phyloP scores from a whole-genome alignment of 2,888 invertebrate genomes.

The Uloborus plumipes region DNA sequence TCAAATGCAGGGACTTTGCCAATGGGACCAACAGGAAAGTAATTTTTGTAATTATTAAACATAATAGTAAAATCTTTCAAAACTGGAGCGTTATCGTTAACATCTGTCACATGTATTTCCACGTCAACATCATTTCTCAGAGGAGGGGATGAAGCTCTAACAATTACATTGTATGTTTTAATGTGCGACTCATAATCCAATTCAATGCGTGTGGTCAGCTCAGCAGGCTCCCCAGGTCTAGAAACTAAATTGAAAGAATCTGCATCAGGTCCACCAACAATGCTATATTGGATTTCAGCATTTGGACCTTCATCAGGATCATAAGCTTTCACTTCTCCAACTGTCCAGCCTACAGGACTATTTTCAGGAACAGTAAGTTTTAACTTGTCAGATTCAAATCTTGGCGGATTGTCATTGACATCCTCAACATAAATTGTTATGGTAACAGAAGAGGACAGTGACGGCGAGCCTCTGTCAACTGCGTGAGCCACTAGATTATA shows the following conservation, averaged over 20 bases:
- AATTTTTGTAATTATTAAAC: constrained; percentile 94
- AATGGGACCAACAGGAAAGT: constrained; percentile 92
- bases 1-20: constrained; percentile 93
- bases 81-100: constrained; percentile 89
- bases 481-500: constrained; percentile 90
- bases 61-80: constrained; percentile 93
- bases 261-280: constrained; percentile 89
- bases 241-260: constrained; percentile 86
- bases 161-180: constrained; percentile 88
- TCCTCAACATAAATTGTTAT: constrained; percentile 78
- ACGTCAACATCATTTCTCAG: constrained; percentile 89
- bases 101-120: constrained; percentile 89
- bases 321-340: constrained; percentile 89
- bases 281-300: constrained; percentile 92
- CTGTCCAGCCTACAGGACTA: constrained; percentile 94
- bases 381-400: constrained; percentile 87
- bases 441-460: constrained; percentile 71
- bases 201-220: constrained; percentile 89
- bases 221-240: constrained; percentile 79
- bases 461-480: constrained; percentile 88
- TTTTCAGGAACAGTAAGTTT: constrained; percentile 93
- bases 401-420: constrained; percentile 67
- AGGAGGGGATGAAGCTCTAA: constrained; percentile 92
- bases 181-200: constrained; percentile 95
- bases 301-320: constrained; percentile 95